Base-by-base conservation (phyloP, 2,888 invertebrate species). In the Blastobasis lacticolella region DNA sequence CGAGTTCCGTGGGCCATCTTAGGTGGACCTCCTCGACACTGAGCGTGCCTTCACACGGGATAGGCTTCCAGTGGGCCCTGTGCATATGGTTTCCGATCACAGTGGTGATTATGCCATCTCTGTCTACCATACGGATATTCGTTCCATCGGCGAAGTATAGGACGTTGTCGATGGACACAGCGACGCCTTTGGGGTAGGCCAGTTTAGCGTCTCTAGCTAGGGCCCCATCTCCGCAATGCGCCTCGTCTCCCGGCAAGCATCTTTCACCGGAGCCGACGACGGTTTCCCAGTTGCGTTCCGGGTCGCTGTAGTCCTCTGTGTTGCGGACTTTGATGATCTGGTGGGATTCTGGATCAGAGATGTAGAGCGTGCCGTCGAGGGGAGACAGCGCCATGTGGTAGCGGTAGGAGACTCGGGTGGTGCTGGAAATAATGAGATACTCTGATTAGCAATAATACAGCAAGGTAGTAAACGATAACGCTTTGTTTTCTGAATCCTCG, bases 321-420 rank as follows among this genome's bases (percentile, higher is more conserved):
- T 95, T 94, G 45, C 95, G 91, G 1, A 97, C 96, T 59, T 94
- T 92, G 56, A 97, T 94, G 61, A 98, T 97, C 80, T 97, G 97
- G 77, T 97, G 97, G 0, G 96, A 95, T 76, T 97, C 97, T 0
- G 98, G 97, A 76, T 98, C 97, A 0, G 98, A 97, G 66, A 99
- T 96, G 87, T 97, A 98, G 7, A 99, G 90, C 1, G 94, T 94
- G 37, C 97, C 97, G 75, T 98, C 97, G 9, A 97, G 89, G 0
- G 99, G 98, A 66, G 97, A 97, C 45, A 98, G 88, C 0, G 98
- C 97, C 92, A 99, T 95, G 87, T 98, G 97, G 80, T 98, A 99
- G 52, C 97, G 94, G 81, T 98, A 98, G 0, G 97, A 97, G 0
- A 98, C 97, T 67, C 97, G 91, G 1, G 97, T 96, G 36, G 96